Evolutionary conservation across 2,113 vertebrate species (phyloP).

Genomic region (Vulpes lagopus): DNA sequence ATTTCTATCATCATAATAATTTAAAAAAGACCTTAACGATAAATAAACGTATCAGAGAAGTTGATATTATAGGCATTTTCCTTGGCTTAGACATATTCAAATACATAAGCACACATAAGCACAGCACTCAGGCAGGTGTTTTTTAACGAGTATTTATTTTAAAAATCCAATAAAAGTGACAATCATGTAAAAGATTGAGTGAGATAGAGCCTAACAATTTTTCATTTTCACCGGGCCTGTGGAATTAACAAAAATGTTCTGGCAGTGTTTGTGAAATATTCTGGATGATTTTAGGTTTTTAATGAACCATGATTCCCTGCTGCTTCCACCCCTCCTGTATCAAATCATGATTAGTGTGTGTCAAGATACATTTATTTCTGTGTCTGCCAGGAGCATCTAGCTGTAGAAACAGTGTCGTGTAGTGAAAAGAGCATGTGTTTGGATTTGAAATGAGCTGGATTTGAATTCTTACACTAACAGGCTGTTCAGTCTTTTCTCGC

Average conservation of each 20-base stretch:
- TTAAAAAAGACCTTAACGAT: background rate
- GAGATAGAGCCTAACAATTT: background rate
- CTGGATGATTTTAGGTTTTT: slow-evolving; percentile 24
- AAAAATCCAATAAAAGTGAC: slow-evolving; percentile 24
- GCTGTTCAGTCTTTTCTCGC: background rate
- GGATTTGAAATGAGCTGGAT: slow-evolving; percentile 24
- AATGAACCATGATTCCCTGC: slow-evolving; percentile 50
- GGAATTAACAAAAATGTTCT: slow-evolving; percentile 41
- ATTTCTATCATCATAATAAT: background rate
- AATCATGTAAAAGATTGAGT: background rate
- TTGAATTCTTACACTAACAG: background rate
- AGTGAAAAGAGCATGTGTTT: background rate
- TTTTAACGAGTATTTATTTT: slow-evolving; percentile 9
- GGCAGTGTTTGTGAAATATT: background rate
- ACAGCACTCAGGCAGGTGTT: background rate
- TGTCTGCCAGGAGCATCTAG: slow-evolving; percentile 18
- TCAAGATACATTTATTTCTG: slow-evolving; percentile 55
- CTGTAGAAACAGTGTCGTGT: background rate
- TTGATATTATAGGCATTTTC: background rate
- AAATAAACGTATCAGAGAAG: background rate
- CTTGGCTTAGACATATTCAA: background rate
- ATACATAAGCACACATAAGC: background rate
- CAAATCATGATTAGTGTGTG: slow-evolving; percentile 63
- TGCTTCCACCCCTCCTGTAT: background rate
- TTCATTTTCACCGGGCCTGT: background rate